These are phyloP conservation scores for Papio anubis DNA, from an alignment of 2,113 vertebrate species.

Conservation along the genomic window DNA sequence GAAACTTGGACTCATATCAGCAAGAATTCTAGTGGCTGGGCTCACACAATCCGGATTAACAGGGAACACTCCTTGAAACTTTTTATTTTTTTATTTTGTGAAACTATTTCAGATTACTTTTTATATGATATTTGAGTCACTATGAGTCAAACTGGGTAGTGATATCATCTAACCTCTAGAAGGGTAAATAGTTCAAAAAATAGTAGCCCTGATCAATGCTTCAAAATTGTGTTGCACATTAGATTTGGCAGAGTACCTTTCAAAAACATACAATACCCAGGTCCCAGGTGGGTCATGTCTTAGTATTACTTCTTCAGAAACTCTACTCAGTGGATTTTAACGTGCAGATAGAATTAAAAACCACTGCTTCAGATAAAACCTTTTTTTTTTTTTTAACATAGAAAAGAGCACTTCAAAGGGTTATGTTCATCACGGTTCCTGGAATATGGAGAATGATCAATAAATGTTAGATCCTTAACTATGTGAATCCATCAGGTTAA, in stretches of 20 bases:
- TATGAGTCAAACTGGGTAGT: not conserved
- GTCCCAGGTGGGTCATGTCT: not conserved
- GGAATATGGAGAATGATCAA: not conserved
- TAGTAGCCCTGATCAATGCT: not conserved
- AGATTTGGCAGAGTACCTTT: not conserved
- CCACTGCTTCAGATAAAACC: not conserved
- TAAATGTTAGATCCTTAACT: not conserved
- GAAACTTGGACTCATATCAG: not conserved
- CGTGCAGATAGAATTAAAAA: not conserved
- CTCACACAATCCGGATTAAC: not conserved
- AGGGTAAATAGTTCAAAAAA: not conserved
- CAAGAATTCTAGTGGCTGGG: not conserved
- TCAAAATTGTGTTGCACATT: not conserved
- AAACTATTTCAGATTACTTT: constrained; percentile 9
- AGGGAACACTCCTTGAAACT: not conserved
- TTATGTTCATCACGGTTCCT: not conserved
- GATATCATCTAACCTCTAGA: not conserved
- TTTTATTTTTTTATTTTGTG: not conserved
- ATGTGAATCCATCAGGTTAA: not conserved
- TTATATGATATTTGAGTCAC: not conserved
- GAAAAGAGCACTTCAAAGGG: not conserved
- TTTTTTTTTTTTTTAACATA: not conserved
- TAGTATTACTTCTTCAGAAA: not conserved
- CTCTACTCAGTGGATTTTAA: not conserved
- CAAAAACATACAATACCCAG: not conserved